Base-by-base conservation (phyloP, 2,113 vertebrate genomes). In the Zingel zingel region DNA sequence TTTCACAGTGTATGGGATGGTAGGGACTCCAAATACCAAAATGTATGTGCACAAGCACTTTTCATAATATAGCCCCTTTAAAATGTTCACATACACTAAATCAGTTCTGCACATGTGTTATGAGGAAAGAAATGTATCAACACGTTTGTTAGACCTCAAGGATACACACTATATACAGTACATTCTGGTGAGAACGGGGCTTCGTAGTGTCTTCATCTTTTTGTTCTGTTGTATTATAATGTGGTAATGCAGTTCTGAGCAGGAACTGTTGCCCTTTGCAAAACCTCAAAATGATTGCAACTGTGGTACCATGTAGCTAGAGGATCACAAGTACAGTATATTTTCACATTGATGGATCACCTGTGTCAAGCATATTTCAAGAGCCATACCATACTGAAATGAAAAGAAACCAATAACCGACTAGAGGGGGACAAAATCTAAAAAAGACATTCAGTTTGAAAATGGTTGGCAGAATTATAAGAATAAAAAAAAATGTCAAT, bases 261-360 rank as follows among this genome's bases (percentile, higher is more conserved):
- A 23, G 43, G 18, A 25, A 63, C 10, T 51, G 18, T 7, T 15
- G 45, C 54, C 36, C 69, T 65, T 57, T 14, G 48, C 10, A 64
- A 56, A 62, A 73, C 51, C 53, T 25, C 6, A 64, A 19, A 65
- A 58, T 57, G 9, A 72, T 18, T 61, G 27, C 48, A 51, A 8
- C 27, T 14, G 33, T 27, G 18, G 68, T 33, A 51, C 51, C 59
- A 45, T 9, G 8, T 53, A 12, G 58, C 23, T 78, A n/a, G n/a
- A 27, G 65, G 16, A 64, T 76, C 57, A 77, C 50, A 74, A 66
- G 27, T 27, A 27, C 27, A 27, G 27, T 61, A 19, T 21, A 48
- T 67, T 53, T 54, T 54, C n/a, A 62, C 27, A 25, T 13, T 66
- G 59, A 80, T 72, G 61, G 68, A 73, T 73, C 25, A 67, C 30